Evolutionary conservation across 1,140 invertebrate species (phyloP), one percentile per base, ranked within the genome.

Genomic region (Macrobrachium rosenbergii): DNA sequence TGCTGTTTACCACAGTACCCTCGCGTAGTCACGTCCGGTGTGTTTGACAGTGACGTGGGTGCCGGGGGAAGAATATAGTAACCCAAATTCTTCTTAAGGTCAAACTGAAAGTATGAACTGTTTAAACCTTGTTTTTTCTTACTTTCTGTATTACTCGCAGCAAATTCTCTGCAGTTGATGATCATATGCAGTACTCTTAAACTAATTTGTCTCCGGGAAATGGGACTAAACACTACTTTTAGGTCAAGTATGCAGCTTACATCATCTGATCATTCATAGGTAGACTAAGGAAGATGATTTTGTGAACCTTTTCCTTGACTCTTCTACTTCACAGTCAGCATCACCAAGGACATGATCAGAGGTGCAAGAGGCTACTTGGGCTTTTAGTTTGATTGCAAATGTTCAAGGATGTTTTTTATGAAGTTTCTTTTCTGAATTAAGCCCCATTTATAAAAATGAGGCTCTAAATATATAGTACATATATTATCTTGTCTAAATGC

Each of bases 11-110:
- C 76, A 81, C 79, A 76, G 67, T 87, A 79, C 85, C 85, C 78
- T 81, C 78, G 69, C 14, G 85, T 75, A 63, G 59, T 62, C 85
- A 82, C 78, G 67, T 87, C 85, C 60, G 59, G 45, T 63, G 64
- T 23, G 45, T 62, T 75, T 72, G 64, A 52, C 72, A 64, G 69
- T 79, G 83, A 73, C 83, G 64, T 80, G 76, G 67, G 17, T 78
- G 77, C 82, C 63, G 76, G 79, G 82, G 85, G 78, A 81, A 87
- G 85, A 73, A 60, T 82, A 87, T 87, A 79, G 85, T 82, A 87
- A 82, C 79, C 85, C 78, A 87, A 87, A 87, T 87, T 87, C 85
- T 87, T 87, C 78, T 75, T 87, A 87, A 82, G 78, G 85, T 87
- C 84, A 87, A 87, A 87, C 78, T 64, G 23, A 75, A 75, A 75